Evolutionary conservation across 2,888 invertebrate genomes (phyloP).

Genomic region (Tenthredo notha): DNA sequence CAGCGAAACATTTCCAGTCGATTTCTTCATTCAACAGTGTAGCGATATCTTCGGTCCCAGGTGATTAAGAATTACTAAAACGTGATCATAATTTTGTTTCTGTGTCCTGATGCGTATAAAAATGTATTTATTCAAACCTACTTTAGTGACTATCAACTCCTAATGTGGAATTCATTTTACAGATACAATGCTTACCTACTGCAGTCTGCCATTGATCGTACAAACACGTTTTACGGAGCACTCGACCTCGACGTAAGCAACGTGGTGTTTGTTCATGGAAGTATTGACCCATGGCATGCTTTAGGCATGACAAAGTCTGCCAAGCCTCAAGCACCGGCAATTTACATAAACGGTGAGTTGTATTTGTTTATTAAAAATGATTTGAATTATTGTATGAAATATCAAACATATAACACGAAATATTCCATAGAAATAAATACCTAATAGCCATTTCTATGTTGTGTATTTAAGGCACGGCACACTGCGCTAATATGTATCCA

Average conservation of each 20-base stretch:
- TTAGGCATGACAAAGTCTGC: constrained; percentile 85
- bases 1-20: constrained; percentile 87
- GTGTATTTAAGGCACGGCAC: constrained; percentile 89
- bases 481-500: constrained; percentile 97
- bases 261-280: constrained; percentile 93
- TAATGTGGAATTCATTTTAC: constrained; percentile 35
- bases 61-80: constrained; percentile 72
- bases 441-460: not conserved
- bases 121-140: constrained; percentile 19
- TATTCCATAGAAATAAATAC: not conserved
- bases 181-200: constrained; percentile 84
- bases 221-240: constrained; percentile 91
- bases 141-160: not conserved
- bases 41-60: constrained; percentile 89
- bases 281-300: constrained; percentile 94
- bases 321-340: constrained; percentile 83
- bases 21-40: constrained; percentile 91
- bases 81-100: constrained; percentile 41
- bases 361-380: not conserved
- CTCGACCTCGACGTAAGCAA: constrained; percentile 85
- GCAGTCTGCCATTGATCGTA: constrained; percentile 83
- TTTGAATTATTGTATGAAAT: not conserved
- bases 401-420: not conserved
- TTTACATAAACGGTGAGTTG: constrained; percentile 85
- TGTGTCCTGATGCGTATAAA: not conserved